Base-by-base conservation (phyloP, 92 coral and sea anemone genomes). In the Bergia puertoricense region DNA sequence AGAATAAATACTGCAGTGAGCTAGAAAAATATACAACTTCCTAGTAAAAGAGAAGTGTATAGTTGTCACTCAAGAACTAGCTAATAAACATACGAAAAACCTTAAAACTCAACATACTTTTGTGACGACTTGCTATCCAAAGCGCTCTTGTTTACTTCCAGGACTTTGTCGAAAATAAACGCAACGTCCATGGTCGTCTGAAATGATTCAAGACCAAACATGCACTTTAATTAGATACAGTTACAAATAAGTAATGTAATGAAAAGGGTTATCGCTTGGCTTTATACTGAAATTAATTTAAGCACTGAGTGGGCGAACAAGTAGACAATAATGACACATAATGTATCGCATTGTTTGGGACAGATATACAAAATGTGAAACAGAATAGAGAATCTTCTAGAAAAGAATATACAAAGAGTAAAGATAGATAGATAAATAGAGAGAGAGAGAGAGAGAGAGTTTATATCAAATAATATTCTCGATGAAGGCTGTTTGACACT, bases 121-220 rank as follows among this genome's bases (percentile, higher is more conserved):
- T 83, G 45, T 69, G 86, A 68, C 11, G 74, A 23, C 18, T 36
- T 83, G 66, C 86, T 83, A 54, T 83, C 65, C 86, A 83, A 22
- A 46, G 77, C 86, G 46, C 86, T 83, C 30, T 83, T 30, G 66
- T 83, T 83, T 36, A 69, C 86, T 11, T 83, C 86, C 86, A 83
- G 11, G 48, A 69, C 42, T 46, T 83, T 83, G 66, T 83, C 78
- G 62, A 69, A 83, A 45, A 83, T 71, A 20, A 83, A 71, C 5
- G 76, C 86, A 83, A 83, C 77, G 74, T 83, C 86, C 2, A 14
- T 44, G 23, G 56, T 57, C 40, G 86, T 81, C 86, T 81, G 75
- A 6, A 65, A 81, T n/a, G 57, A 36, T 65, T 40, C 57, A 48
- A 50, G 41, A 78, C 15, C 69, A 18, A 62, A 62, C n/a, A 62